A percentile compares a stretch with the other conserved stretches of the same genome.
These are phyloP conservation scores for Eurosta solidaginis DNA, from an alignment of 1,140 invertebrate genomes.

Conservation along the genomic window DNA sequence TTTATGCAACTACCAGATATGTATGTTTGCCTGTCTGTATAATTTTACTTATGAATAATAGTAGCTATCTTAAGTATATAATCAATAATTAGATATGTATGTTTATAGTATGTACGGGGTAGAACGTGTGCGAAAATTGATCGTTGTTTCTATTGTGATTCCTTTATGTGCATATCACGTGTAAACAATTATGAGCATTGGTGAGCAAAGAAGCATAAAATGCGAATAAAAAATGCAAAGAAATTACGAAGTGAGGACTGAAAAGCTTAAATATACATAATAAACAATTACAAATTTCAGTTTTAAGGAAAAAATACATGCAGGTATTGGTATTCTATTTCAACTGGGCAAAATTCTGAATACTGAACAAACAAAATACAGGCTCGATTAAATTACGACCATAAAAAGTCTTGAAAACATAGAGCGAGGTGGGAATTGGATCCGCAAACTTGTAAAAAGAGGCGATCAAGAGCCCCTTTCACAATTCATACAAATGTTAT, in stretches of 20 bases:
- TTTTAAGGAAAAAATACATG: background rate
- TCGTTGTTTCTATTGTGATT: background rate
- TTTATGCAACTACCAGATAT: constrained; percentile 3
- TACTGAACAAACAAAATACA: too few species aligned
- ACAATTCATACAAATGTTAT: too few species aligned
- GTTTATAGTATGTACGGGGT: background rate
- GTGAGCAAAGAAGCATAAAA: background rate
- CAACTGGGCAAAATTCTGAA: too few species aligned
- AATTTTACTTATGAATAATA: too few species aligned
- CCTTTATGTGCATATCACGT: background rate
- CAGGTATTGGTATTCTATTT: too few species aligned
- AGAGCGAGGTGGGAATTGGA: too few species aligned
- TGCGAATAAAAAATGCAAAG: constrained; percentile 20
- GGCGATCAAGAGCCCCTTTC: too few species aligned
- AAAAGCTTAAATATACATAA: background rate
- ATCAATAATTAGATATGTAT: background rate
- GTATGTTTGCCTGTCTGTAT: too few species aligned
- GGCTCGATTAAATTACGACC: too few species aligned
- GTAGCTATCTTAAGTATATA: background rate
- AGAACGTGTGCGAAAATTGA: background rate
- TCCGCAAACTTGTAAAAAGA: too few species aligned
- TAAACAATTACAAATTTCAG: background rate
- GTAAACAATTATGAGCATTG: background rate
- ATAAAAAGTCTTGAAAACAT: too few species aligned
- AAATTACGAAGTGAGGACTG: constrained; percentile 12